phyloP scores from a whole-genome alignment of 1,140 invertebrate species.

The Habropoda laboriosa region DNA sequence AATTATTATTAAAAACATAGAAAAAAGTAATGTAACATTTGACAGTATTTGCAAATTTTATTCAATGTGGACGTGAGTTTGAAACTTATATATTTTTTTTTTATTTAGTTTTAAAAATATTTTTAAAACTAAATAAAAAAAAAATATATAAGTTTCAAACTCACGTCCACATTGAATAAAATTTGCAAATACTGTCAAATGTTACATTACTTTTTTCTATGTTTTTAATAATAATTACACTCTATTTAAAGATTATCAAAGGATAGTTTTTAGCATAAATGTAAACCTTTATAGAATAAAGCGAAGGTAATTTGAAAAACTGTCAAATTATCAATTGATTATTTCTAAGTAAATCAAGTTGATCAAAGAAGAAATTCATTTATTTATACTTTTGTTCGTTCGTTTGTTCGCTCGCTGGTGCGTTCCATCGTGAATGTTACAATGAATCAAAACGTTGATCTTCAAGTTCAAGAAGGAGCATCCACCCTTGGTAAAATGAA shows the following conservation, averaged over 20 bases:
- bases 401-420: no score
- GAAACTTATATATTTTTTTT: no score
- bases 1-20: constrained; percentile 14
- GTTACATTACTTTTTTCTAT: neutral
- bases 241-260: neutral
- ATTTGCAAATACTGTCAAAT: neutral
- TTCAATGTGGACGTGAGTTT: no score
- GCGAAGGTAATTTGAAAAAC: neutral
- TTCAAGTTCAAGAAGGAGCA: neutral
- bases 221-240: neutral
- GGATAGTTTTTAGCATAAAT: neutral
- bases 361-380: no score
- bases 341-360: neutral
- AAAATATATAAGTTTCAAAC: no score
- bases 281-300: constrained; percentile 1
- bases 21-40: neutral
- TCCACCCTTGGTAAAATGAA: neutral
- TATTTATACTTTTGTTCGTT: neutral
- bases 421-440: neutral
- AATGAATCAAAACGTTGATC: neutral
- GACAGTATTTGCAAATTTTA: neutral
- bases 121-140: no score
- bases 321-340: neutral
- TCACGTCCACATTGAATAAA: no score
- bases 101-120: no score